phyloP scores from a whole-genome alignment of 2,888 invertebrate genomes.

The Brassicogethes aeneus region DNA sequence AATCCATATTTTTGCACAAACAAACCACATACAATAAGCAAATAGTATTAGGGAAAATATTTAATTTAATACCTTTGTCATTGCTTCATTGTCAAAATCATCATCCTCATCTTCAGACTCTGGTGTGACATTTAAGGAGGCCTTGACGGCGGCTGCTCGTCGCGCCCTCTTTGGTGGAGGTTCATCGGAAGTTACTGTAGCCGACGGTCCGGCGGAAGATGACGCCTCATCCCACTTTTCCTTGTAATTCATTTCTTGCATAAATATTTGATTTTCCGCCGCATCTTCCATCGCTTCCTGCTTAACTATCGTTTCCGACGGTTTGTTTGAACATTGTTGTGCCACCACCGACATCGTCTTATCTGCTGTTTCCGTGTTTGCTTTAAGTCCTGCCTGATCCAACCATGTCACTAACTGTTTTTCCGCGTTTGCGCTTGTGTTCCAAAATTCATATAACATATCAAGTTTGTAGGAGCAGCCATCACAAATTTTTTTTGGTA shows the following conservation, averaged over 20 bases:
- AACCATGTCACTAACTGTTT: constrained; percentile 41
- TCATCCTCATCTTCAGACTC: constrained; percentile 32
- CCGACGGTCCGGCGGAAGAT: constrained; percentile 10
- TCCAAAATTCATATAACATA: constrained; percentile 63
- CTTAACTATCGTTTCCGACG: constrained; percentile 20
- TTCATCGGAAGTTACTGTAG: constrained; percentile 17
- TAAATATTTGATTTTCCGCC: constrained; percentile 7
- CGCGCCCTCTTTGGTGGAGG: constrained; percentile 32
- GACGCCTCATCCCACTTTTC: constrained; percentile 4
- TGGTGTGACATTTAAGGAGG: constrained; percentile 24
- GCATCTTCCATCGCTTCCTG: constrained; percentile 21
- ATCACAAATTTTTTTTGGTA: constrained; percentile 65
- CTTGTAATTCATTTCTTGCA: background rate
- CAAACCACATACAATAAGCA: too few species aligned
- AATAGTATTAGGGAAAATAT: too few species aligned
- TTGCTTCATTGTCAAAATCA: constrained; percentile 21
- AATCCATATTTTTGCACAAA: too few species aligned
- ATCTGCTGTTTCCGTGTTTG: constrained; percentile 13
- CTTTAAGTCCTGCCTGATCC: constrained; percentile 20
- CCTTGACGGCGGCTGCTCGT: constrained; percentile 31
- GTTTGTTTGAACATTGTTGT: constrained; percentile 11
- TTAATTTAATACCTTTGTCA: constrained; percentile 34
- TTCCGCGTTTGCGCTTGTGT: constrained; percentile 57
- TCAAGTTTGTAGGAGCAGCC: constrained; percentile 63
- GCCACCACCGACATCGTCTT: constrained; percentile 14